Conservation (phyloP, 2,797 vertebrate genomes). For the Eremophila alpestris region DNA sequence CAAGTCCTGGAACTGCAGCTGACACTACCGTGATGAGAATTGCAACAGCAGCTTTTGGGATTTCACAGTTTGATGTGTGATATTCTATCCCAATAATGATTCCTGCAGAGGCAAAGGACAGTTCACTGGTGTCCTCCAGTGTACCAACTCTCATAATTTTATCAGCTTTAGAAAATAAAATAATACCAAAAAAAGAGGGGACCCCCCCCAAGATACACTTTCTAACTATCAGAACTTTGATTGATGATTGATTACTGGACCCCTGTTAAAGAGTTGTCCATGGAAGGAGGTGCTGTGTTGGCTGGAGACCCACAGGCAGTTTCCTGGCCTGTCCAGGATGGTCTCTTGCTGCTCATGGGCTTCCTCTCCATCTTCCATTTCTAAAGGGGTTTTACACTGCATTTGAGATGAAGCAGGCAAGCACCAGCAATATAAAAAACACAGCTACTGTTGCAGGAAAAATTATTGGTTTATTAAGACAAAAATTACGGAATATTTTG, state of each 20-base stretch:
- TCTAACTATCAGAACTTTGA: neutral
- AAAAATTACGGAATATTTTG: neutral
- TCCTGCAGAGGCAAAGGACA: neutral
- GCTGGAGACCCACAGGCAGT: neutral
- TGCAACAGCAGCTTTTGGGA: neutral
- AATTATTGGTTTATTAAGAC: constrained; percentile 1
- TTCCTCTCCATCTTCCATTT: neutral
- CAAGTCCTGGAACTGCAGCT: fast-evolving
- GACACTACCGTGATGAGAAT: fast-evolving
- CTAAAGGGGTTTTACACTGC: neutral
- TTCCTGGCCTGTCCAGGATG: no score
- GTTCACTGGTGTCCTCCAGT: neutral
- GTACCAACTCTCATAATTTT: neutral
- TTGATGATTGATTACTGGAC: neutral
- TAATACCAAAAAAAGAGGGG: neutral
- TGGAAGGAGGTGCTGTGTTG: neutral
- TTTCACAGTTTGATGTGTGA: neutral
- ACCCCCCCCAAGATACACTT: fast-evolving
- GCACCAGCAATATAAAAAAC: neutral
- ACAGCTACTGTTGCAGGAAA: neutral
- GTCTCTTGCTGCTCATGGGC: neutral
- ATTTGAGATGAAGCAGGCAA: neutral
- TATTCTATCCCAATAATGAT: neutral
- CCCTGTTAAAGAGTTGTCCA: neutral
- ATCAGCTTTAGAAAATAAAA: neutral